A percentile compares a stretch with the other conserved stretches of the same genome.
These are phyloP conservation scores for Manduca sexta DNA, from an alignment of 1,140 invertebrate species.

Conservation along the genomic window DNA sequence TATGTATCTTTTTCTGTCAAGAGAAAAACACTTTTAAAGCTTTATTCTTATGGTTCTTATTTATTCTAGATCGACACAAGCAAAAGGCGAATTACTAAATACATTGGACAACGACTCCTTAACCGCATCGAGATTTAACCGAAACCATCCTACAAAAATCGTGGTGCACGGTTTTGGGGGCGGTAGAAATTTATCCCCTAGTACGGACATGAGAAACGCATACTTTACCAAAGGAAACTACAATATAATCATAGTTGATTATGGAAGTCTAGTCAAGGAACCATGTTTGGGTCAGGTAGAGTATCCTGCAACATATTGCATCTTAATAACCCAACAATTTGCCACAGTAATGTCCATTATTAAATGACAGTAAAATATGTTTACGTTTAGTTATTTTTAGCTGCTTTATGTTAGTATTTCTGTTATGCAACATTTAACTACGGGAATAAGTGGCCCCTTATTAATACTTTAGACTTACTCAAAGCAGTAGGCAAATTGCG, in stretches of 20 bases:
- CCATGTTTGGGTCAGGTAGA: conserved; percentile 82
- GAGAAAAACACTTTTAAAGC: too few relatives aligned
- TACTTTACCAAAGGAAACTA: conserved; percentile 87
- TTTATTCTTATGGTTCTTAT: too few relatives aligned
- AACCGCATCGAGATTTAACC: conserved; percentile 81
- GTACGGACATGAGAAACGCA: conserved; percentile 86
- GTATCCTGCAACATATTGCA: neutral
- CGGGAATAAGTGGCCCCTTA: too few relatives aligned
- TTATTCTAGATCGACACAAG: conserved; percentile 80
- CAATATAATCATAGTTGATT: conserved; percentile 92
- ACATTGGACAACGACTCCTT: conserved; percentile 80
- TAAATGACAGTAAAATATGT: too few relatives aligned
- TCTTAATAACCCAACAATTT: too few relatives aligned
- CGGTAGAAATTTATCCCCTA: conserved; percentile 83
- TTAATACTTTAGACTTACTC: too few relatives aligned
- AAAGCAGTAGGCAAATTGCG: too few relatives aligned
- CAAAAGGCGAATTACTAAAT: conserved; percentile 80
- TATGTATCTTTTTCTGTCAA: too few relatives aligned
- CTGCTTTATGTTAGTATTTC: too few relatives aligned
- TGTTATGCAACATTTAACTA: too few relatives aligned
- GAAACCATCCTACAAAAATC: conserved; percentile 83
- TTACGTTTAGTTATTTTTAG: too few relatives aligned
- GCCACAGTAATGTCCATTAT: too few relatives aligned
- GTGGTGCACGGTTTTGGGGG: conserved; percentile 90
- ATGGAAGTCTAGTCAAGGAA: conserved; percentile 84